Evolutionary conservation across 2,113 vertebrate species (phyloP).

Genomic region (Anseranas semipalmata): DNA sequence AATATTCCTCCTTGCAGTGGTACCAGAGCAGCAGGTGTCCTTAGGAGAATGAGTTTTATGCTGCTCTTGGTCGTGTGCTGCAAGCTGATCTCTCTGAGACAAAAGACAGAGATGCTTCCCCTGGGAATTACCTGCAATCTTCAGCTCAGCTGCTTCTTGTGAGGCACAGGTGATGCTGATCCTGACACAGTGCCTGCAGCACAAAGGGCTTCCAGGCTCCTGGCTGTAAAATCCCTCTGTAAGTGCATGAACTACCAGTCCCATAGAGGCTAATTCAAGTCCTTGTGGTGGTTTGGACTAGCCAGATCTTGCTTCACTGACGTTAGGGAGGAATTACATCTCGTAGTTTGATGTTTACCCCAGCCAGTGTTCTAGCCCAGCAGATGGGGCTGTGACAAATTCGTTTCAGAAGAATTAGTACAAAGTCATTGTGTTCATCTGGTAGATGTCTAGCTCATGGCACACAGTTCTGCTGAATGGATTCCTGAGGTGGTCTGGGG

Average conservation of each 20-base stretch:
- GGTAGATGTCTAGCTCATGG: no score
- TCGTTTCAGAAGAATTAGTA: no score
- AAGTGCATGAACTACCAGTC: not conserved
- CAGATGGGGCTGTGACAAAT: no score
- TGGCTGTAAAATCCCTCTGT: not conserved
- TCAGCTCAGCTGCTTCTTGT: fast-evolving
- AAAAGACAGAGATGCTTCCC: not conserved
- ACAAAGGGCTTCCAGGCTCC: not conserved
- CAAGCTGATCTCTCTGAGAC: not conserved
- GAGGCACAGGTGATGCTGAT: not conserved
- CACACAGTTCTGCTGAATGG: no score
- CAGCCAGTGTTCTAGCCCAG: no score
- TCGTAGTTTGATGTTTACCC: no score
- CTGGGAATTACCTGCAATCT: not conserved
- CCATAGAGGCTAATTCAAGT: not conserved
- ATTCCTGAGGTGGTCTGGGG: no score
- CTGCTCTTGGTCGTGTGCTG: not conserved
- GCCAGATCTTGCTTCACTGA: not conserved
- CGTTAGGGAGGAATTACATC: no score
- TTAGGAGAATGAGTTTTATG: not conserved
- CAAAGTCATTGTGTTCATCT: no score
- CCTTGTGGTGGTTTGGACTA: no score
- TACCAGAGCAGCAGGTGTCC: not conserved
- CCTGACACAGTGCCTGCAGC: not conserved
- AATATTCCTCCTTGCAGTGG: slow-evolving; percentile 8